These are phyloP conservation scores for Yasuhikotakia modesta DNA, from an alignment of 2,797 vertebrate species.

Conservation along the genomic window DNA sequence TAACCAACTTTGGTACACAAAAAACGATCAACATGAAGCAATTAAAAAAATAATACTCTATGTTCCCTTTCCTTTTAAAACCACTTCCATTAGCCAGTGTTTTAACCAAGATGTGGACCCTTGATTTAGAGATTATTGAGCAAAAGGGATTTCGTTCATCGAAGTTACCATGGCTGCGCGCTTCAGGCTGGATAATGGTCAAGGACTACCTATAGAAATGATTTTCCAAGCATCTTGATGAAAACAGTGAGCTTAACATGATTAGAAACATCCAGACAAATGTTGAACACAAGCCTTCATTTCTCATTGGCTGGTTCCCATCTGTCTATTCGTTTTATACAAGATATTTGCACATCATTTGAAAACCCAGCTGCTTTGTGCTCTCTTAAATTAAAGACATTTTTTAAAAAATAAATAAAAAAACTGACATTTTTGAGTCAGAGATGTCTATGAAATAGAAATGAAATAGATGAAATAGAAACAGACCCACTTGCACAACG, in stretches of 20 bases:
- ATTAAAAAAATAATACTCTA: background rate
- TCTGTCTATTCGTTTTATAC: background rate
- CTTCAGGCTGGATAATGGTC: background rate
- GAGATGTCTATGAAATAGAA: background rate
- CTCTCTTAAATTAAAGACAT: constrained; percentile 11
- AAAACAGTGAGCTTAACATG: background rate
- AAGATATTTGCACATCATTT: constrained; percentile 35
- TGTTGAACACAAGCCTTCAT: constrained; percentile 20
- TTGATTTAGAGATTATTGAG: constrained; percentile 32
- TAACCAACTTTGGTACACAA: background rate
- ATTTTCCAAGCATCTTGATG: constrained; percentile 16
- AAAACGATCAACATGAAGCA: background rate
- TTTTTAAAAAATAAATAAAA: background rate
- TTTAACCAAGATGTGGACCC: constrained; percentile 32
- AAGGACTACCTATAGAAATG: constrained; percentile 25
- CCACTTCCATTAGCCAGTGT: constrained; percentile 15
- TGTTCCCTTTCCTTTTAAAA: background rate
- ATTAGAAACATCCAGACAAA: constrained; percentile 31
- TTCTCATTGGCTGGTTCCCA: too few relatives aligned
- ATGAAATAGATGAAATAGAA: too few relatives aligned
- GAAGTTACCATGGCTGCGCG: constrained; percentile 39
- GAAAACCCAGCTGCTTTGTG: constrained; percentile 14
- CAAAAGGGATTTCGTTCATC: constrained; percentile 6
- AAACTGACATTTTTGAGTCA: constrained; percentile 5
- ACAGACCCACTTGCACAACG: background rate